Evolutionary conservation across 2,797 vertebrate genomes (phyloP).

Genomic region (Myotis pilosus): DNA sequence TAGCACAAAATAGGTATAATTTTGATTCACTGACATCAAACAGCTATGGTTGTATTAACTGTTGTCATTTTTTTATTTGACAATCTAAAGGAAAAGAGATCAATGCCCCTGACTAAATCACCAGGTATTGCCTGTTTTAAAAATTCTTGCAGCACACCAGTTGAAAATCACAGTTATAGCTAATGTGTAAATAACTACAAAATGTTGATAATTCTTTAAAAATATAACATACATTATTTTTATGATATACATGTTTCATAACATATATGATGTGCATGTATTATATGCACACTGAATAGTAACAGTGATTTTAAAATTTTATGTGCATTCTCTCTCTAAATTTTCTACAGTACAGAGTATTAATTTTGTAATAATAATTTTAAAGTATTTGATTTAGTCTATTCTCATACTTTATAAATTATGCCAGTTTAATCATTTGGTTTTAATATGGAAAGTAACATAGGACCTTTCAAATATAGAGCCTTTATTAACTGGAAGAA

Average conservation of each 20-base stretch:
- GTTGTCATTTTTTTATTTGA: background rate
- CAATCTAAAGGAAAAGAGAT: background rate
- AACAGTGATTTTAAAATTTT: background rate
- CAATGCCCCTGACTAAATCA: background rate
- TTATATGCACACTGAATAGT: background rate
- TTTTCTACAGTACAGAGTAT: background rate
- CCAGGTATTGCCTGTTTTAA: background rate
- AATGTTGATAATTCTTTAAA: background rate
- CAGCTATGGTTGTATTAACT: background rate
- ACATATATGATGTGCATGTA: background rate
- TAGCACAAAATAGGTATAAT: background rate
- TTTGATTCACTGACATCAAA: background rate
- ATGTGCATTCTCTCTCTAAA: background rate
- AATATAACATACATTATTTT: background rate
- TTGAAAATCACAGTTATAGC: background rate
- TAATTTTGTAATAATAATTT: background rate
- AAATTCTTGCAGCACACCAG: too few species aligned
- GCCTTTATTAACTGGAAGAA: background rate
- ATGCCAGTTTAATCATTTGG: background rate
- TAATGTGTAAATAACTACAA: background rate
- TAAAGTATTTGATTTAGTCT: background rate
- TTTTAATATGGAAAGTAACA: conserved; percentile 2
- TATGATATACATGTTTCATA: background rate
- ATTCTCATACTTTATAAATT: background rate
- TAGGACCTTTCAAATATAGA: background rate